Base-by-base conservation (phyloP, 1,140 invertebrate genomes). In the Pogonus chalceus region DNA sequence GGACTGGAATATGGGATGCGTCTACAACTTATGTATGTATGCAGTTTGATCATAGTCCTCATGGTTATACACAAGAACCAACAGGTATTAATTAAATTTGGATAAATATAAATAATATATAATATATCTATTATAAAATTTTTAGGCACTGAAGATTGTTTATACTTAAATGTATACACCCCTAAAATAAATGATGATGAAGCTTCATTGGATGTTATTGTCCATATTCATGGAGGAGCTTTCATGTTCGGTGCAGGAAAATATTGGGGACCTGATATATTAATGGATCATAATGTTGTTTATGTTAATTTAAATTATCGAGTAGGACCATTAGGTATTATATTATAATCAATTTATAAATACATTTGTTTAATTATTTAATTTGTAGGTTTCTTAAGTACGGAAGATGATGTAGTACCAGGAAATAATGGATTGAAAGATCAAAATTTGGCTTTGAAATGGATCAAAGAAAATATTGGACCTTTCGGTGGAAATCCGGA, bases 371-470 rank as follows among this genome's bases (percentile, higher is more conserved):
- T n/a, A n/a, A n/a, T n/a, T n/a, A 7, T 46, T 46, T 46, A 46
- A 16, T 46, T 9, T 51, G 7, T 16, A 50, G 22, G 18, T 12
- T 79, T 78, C 62, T 63, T 78, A 12, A 76, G 74, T 47, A 51
- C 69, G 2, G 75, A 71, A 53, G 68, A 74, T 49, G 62, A 60
- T 1, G 68, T 71, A 18, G 54, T 62, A 55, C 65, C 84, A 60
- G 67, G 73, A 52, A 72, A 81, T 66, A 76, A 70, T 67, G 80
- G 77, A 0, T 56, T 81, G 2, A 70, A 77, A 59, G 80, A 82
- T 63, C 43, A 58, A 69, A 14, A 60, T 61, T 20, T 65, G 63
- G 1, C 57, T 72, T 3, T 56, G 64, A 51, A 73, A 71, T 79
- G 76, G 76, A 68, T 82, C 2, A 55, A 68, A 60, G 62, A 68